A percentile compares a stretch with the other conserved stretches of the same genome.
Conservation (phyloP, 2,113 vertebrate genomes). For the Megaceryle maxima region DNA sequence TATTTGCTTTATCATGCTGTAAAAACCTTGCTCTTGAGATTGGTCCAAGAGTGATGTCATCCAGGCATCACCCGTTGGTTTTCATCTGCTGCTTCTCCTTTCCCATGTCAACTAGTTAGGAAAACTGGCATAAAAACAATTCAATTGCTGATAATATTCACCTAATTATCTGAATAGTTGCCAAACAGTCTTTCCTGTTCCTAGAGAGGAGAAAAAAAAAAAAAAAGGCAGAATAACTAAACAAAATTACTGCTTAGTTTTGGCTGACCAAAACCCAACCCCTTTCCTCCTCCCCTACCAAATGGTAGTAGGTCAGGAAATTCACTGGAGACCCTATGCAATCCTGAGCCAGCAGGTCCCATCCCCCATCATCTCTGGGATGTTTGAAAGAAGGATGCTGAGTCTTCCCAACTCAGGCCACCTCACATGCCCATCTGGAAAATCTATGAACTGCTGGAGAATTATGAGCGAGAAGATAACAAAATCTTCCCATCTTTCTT, state of each 20-base stretch:
- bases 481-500: background rate
- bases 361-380: background rate
- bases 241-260: background rate
- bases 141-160: background rate
- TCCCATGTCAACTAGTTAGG: constrained; percentile 12
- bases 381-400: background rate
- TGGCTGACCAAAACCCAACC: background rate
- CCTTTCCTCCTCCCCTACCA: background rate
- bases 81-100: constrained; percentile 14
- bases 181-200: background rate
- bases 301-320: background rate
- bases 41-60: constrained; percentile 40
- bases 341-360: background rate
- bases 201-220: background rate
- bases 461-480: background rate
- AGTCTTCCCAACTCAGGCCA: background rate
- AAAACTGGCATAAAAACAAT: background rate
- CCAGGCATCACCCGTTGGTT: background rate
- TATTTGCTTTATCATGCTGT: constrained; percentile 26
- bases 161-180: background rate
- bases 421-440: background rate
- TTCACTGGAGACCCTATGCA: background rate
- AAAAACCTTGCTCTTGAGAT: constrained; percentile 36
- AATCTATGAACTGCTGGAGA: background rate
- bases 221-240: background rate